Conservation (phyloP, 2,797 vertebrate genomes). For the Cuculus canorus region DNA sequence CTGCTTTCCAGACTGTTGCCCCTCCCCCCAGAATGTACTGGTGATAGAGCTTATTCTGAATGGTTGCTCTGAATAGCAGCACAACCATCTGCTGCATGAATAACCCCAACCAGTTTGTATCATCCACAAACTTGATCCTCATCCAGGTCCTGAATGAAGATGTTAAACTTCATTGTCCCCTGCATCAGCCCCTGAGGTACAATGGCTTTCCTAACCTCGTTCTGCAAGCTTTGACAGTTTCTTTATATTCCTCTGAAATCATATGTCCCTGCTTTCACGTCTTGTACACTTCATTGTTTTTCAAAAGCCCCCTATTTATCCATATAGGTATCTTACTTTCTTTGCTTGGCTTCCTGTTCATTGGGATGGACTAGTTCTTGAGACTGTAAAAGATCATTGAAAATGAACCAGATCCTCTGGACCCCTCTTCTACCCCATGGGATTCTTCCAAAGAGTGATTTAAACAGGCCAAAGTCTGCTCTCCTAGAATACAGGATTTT, state of each 20-base stretch:
- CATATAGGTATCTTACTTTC: too few relatives aligned
- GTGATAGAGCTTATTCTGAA: background rate
- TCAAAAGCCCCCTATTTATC: too few relatives aligned
- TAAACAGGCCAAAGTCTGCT: background rate
- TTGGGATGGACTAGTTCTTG: too few relatives aligned
- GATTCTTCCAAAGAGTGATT: background rate
- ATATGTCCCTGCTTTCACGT: background rate
- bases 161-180: rapidly evolving
- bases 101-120: background rate
- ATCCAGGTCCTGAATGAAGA: background rate
- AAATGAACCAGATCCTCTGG: background rate
- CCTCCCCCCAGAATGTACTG: background rate
- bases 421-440: background rate
- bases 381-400: too few relatives aligned
- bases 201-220: background rate
- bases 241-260: background rate
- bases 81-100: background rate
- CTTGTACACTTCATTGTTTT: too few relatives aligned
- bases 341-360: too few relatives aligned
- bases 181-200: background rate
- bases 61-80: background rate
- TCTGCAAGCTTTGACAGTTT: background rate
- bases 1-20: background rate
- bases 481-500: background rate
- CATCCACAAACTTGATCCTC: background rate